Evolutionary conservation across 2,113 vertebrate species (phyloP).

Genomic region (Dunckerocampus dactyliophorus): DNA sequence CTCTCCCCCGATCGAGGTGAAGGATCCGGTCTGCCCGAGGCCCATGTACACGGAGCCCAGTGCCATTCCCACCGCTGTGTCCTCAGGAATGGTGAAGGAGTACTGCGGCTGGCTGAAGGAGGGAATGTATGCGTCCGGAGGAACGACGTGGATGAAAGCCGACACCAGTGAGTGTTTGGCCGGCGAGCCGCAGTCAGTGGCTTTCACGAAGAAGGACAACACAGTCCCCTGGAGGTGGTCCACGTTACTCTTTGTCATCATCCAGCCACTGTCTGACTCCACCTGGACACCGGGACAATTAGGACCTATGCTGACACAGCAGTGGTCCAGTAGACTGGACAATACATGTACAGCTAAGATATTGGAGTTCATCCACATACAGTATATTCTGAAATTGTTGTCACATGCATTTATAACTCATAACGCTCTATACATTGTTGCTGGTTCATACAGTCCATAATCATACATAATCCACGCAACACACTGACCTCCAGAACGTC

Average conservation of each 20-base stretch:
- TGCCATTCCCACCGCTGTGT: slow-evolving; percentile 81
- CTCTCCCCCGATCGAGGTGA: slow-evolving; percentile 81
- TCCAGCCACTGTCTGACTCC: slow-evolving; percentile 95
- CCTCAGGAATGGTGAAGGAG: slow-evolving; percentile 87
- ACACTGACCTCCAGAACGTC: slow-evolving; percentile 85
- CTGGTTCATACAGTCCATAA: too few species aligned
- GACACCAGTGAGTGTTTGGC: slow-evolving; percentile 90
- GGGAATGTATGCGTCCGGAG: slow-evolving; percentile 82
- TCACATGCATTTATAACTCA: too few species aligned
- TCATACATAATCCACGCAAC: too few species aligned
- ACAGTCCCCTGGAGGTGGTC: slow-evolving; percentile 86
- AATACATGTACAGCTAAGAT: too few species aligned
- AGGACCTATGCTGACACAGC: neutral
- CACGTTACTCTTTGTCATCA: slow-evolving; percentile 92
- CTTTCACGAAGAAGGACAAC: slow-evolving; percentile 95
- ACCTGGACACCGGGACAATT: slow-evolving; percentile 42
- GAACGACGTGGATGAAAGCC: slow-evolving; percentile 91
- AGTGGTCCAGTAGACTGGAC: too few species aligned
- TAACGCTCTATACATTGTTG: too few species aligned
- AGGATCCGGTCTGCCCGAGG: slow-evolving; percentile 75
- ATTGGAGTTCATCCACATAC: too few species aligned
- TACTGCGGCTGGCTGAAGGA: slow-evolving; percentile 93
- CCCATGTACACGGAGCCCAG: slow-evolving; percentile 84
- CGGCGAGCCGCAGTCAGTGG: slow-evolving; percentile 85
- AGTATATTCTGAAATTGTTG: too few species aligned